phyloP scores from a whole-genome alignment of 2,797 vertebrate species.

The Arrhamphus sclerolepis region DNA sequence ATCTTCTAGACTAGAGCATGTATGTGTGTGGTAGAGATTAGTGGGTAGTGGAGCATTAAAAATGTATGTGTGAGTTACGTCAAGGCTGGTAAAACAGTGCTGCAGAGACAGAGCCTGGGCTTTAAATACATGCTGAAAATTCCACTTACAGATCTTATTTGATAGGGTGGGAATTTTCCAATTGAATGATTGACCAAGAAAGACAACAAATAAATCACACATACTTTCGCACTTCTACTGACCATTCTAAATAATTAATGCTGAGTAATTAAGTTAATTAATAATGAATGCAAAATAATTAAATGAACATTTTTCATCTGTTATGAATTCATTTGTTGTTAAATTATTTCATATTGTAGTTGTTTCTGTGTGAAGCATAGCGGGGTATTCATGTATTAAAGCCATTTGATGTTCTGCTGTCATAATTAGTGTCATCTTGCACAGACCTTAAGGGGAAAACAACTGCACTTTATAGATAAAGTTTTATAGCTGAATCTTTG shows the following conservation, averaged over 20 bases:
- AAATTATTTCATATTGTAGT: too few species aligned
- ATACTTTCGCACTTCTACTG: neutral
- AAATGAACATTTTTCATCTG: neutral
- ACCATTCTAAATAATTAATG: neutral
- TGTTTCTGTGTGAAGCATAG: neutral
- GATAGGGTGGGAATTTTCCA: slow-evolving; percentile 7
- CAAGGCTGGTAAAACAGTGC: slow-evolving; percentile 64
- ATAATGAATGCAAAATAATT: neutral
- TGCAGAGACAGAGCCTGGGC: slow-evolving; percentile 50
- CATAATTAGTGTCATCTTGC: slow-evolving; percentile 20
- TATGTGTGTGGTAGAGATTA: slow-evolving; percentile 29
- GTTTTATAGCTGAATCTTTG: too few species aligned
- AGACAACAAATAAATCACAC: neutral
- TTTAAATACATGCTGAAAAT: slow-evolving; percentile 41
- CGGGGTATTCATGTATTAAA: neutral
- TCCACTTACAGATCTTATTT: neutral
- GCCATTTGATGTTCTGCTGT: slow-evolving; percentile 15
- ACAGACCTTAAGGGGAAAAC: slow-evolving; percentile 26
- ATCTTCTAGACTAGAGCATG: neutral
- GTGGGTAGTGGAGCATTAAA: slow-evolving; percentile 61
- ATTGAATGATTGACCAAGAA: neutral
- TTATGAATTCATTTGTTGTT: too few species aligned
- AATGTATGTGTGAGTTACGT: slow-evolving; percentile 66
- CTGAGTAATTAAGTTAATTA: neutral
- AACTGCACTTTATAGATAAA: too few species aligned